These are phyloP conservation scores for Spizella passerina DNA, from an alignment of 2,797 vertebrate species.

Conservation along the genomic window DNA sequence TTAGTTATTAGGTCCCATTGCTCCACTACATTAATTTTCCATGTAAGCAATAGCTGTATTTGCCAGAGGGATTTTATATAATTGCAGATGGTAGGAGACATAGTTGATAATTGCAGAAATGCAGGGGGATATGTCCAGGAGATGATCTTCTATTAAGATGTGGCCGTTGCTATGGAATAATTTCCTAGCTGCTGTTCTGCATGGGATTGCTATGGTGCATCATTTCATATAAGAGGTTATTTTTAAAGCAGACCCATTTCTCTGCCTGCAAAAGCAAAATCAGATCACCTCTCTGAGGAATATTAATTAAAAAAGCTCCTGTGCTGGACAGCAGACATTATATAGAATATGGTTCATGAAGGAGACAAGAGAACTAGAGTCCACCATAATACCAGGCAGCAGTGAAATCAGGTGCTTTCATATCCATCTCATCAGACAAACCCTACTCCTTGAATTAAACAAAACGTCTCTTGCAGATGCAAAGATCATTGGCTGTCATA, in stretches of 20 bases:
- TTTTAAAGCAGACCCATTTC: conserved; percentile 48
- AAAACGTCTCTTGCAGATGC: neutral
- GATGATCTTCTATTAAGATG: conserved; percentile 54
- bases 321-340: conserved; percentile 13
- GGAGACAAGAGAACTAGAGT: neutral
- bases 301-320: neutral
- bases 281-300: conserved; percentile 46
- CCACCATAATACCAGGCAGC: neutral
- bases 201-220: conserved; percentile 6
- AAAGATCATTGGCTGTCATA: neutral
- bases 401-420: neutral
- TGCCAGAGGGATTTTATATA: conserved; percentile 46
- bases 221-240: conserved; percentile 33
- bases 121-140: conserved; percentile 56
- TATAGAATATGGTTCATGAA: neutral
- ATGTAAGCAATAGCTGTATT: conserved; percentile 50
- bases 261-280: conserved; percentile 45
- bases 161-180: conserved; percentile 46
- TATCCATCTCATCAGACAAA: neutral
- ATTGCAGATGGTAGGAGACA: conserved; percentile 44
- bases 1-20: conserved; percentile 46
- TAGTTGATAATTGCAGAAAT: conserved; percentile 52
- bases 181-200: conserved; percentile 25
- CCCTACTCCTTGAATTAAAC: neutral
- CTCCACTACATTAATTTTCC: conserved; percentile 58